Evolutionary conservation across 1,140 invertebrate genomes (phyloP), one percentile per base, ranked within the genome.

Genomic region (Drosophila punjabiensis): DNA sequence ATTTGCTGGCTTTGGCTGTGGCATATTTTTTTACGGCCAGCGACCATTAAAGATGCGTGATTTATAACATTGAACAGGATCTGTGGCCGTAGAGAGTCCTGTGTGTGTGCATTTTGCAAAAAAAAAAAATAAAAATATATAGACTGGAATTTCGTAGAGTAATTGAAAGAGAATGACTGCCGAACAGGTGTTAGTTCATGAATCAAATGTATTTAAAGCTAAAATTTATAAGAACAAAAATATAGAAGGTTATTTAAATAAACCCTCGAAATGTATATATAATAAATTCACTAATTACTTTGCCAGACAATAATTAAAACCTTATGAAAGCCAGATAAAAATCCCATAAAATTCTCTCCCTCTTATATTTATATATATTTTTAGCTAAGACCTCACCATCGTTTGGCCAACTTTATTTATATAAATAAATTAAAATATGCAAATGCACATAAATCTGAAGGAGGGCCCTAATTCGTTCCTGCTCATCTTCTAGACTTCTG

Each of bases 1-100:
- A 75, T 75, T 74, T 80, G 10, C 24, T 80, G 60, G 52, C 71
- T 56, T 56, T 16, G 68, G 69, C 41, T 76, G 53, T 70, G 75
- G 61, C 68, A 79, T 73, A 63, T 61, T 82, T 71, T 65, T 65
- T 70, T 60, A 47, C 50, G 73, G 28, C 48, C 55, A 65, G 37
- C 75, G 58, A 82, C 79, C 81, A 82, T 82, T 82, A 82, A 82
- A 82, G 66, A 82, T 63, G 48, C 56, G 79, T 83, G 80, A 82
- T 82, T 82, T 82, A 82, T 82, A 82, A 75, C 74, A 63, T 78
- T 35, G 75, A 78, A 58, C 65, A 18, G 52, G 45, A 33, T 71
- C 30, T 41, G 56, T 18, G 20, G 60, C 32, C 33, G 10, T 9
- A 33, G 9, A 24, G 24, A 24, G 24, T 24, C 24, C 33, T 33